Evolutionary conservation across 1,140 invertebrate genomes (phyloP).

Genomic region (Drosophila watanabei): DNA sequence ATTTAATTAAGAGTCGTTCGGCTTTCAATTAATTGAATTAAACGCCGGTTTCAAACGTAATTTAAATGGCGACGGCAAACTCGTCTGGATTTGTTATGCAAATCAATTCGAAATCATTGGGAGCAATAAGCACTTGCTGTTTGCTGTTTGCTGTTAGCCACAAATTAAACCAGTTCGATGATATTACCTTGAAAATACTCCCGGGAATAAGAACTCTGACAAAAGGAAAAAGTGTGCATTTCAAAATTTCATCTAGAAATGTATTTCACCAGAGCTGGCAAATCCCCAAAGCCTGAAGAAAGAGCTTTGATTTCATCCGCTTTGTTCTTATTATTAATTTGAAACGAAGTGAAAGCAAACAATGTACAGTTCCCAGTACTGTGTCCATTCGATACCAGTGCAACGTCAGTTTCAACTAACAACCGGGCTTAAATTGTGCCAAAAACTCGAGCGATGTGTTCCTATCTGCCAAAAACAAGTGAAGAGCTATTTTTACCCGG

Average conservation of each 20-base stretch:
- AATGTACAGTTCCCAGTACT: neutral
- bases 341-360: neutral
- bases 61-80: constrained; percentile 4
- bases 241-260: too few species aligned
- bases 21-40: constrained; percentile 47
- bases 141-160: neutral
- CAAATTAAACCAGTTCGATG: neutral
- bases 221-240: too few species aligned
- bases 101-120: constrained; percentile 7
- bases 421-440: neutral
- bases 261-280: neutral
- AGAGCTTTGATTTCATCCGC: neutral
- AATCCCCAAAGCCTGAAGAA: neutral
- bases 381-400: neutral
- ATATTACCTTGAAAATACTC: neutral
- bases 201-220: neutral
- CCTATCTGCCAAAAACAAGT: constrained; percentile 1
- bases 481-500: neutral
- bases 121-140: neutral
- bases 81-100: constrained; percentile 6
- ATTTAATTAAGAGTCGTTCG: constrained; percentile 21
- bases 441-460: neutral
- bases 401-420: neutral
- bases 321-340: neutral
- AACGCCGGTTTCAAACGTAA: constrained; percentile 6